Percentiles rank a stretch among this genome's conserved stretches.
Evolutionary conservation across 2,797 vertebrate genomes (phyloP).

Genomic region (Intellagama lesueurii): DNA sequence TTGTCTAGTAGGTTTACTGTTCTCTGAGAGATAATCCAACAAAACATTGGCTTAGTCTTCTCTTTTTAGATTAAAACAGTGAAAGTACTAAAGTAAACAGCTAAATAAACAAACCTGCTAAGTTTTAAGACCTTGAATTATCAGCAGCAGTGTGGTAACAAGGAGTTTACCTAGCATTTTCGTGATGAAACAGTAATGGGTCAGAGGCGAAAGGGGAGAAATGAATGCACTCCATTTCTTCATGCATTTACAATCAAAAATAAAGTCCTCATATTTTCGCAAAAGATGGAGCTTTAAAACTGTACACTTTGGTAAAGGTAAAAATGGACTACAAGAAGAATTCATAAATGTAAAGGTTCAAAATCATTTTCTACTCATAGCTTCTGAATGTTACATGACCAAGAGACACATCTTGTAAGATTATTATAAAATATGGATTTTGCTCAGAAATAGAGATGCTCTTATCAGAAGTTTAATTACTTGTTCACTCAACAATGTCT

Average conservation of each 20-base stretch:
- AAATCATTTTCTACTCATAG: not conserved
- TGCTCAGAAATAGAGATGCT: not conserved
- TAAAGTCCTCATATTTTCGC: not conserved
- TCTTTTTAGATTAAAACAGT: slow-evolving; percentile 31
- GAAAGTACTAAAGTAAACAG: slow-evolving; percentile 18
- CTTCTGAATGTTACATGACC: not conserved
- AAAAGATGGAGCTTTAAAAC: not conserved
- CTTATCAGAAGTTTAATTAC: not conserved
- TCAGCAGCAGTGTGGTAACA: not conserved
- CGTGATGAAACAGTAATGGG: not conserved
- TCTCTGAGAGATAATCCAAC: not conserved
- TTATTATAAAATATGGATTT: not conserved
- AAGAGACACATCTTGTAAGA: not conserved
- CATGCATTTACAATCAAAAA: not conserved
- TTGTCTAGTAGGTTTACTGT: slow-evolving; percentile 20
- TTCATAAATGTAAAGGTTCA: not conserved
- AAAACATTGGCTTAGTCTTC: slow-evolving; percentile 10
- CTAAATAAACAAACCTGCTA: slow-evolving; percentile 6
- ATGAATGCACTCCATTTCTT: not conserved
- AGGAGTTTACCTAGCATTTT: not conserved
- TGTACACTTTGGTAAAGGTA: not conserved
- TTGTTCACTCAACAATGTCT: not conserved
- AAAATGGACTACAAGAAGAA: not conserved
- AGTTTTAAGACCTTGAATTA: slow-evolving; percentile 18
- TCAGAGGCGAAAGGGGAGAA: not conserved